phyloP scores from a whole-genome alignment of 2,113 vertebrate species.

The Cepphus grylle region DNA sequence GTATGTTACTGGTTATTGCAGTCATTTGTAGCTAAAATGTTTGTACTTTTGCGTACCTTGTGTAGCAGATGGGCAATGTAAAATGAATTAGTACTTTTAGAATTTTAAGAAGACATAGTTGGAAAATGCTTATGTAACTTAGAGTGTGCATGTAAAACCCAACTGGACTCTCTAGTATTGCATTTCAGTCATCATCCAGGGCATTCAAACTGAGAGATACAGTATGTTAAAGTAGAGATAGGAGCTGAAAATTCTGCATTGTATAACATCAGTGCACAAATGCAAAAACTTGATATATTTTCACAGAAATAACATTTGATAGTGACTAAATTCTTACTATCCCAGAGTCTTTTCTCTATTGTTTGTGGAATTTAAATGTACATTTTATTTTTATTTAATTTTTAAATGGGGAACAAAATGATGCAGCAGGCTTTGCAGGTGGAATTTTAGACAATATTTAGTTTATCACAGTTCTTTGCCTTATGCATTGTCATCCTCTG shows the following conservation, averaged over 20 bases:
- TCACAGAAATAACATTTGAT: not conserved
- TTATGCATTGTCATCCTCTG: not conserved
- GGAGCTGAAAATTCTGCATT: not conserved
- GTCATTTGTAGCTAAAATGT: not conserved
- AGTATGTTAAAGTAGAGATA: not conserved
- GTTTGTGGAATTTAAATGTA: not conserved
- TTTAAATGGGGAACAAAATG: not conserved
- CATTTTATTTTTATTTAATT: not conserved
- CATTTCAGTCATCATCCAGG: not conserved
- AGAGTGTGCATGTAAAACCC: not conserved
- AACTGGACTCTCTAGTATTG: not conserved
- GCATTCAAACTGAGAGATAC: not conserved
- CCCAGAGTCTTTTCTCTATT: not conserved
- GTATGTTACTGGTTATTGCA: constrained; percentile 4
- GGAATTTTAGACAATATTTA: not conserved
- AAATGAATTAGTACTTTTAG: not conserved
- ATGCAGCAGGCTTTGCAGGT: not conserved
- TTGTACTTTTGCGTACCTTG: not conserved
- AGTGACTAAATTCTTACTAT: not conserved
- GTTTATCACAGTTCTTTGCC: not conserved
- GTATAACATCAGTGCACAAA: not conserved
- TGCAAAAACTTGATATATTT: not conserved
- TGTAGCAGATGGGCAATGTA: not conserved
- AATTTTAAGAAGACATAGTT: not conserved
- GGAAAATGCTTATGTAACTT: not conserved